These are phyloP conservation scores for Anguilla megastoma DNA, from an alignment of 2,797 vertebrate species.

Conservation along the genomic window DNA sequence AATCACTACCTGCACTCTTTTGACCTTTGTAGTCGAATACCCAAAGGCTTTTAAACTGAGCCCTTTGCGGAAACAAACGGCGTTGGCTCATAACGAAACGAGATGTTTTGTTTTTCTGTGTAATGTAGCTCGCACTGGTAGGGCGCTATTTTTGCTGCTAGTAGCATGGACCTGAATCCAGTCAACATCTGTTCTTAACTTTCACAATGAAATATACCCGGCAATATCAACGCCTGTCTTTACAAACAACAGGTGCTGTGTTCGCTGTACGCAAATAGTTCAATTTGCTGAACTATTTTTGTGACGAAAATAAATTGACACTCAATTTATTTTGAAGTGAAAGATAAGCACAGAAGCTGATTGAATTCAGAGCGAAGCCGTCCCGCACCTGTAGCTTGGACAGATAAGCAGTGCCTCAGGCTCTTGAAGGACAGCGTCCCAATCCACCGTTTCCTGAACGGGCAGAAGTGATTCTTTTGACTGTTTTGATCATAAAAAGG, in stretches of 20 bases:
- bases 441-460: neutral
- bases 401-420: neutral
- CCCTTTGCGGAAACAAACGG: neutral
- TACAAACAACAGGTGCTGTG: neutral
- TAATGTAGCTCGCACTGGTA: neutral
- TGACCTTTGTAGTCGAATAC: neutral
- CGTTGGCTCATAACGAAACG: neutral
- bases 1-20: neutral
- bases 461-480: neutral
- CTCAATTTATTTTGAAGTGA: neutral
- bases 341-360: neutral
- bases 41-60: neutral
- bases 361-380: neutral
- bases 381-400: neutral
- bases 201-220: neutral
- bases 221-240: neutral
- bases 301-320: neutral
- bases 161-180: neutral
- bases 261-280: neutral
- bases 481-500: neutral
- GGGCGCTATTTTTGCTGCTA: neutral
- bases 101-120: neutral
- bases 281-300: neutral
- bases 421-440: neutral
- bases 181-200: neutral